A percentile compares a stretch with the other conserved stretches of the same genome.
phyloP scores from a whole-genome alignment of 64 coral and sea anemone genomes.

The Acropora tenuis region DNA sequence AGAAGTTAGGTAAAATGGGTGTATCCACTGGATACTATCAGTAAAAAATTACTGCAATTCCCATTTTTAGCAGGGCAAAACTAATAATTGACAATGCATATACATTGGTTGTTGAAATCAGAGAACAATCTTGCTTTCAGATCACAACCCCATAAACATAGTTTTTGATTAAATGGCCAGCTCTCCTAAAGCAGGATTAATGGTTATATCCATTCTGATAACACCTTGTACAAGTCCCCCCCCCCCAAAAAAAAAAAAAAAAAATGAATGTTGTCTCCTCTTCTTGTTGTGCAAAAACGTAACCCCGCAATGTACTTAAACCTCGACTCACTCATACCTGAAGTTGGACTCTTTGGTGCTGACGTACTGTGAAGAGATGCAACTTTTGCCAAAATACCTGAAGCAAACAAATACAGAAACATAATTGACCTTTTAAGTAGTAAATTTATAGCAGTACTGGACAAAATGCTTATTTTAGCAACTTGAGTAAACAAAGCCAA shows the following conservation, averaged over 20 bases:
- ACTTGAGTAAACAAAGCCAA: background rate
- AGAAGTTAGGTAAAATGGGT: too few relatives aligned
- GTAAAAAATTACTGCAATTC: too few relatives aligned
- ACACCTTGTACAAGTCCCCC: too few relatives aligned
- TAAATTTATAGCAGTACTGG: too few relatives aligned
- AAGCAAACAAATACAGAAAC: conserved; percentile 16
- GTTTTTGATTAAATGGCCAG: background rate
- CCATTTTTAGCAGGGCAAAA: too few relatives aligned
- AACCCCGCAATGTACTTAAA: background rate
- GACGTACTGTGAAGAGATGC: conserved; percentile 87
- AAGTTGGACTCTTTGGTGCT: conserved; percentile 74
- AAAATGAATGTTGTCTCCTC: too few relatives aligned
- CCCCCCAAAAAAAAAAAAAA: too few relatives aligned
- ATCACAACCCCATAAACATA: background rate
- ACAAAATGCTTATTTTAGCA: too few relatives aligned
- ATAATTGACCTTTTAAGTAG: background rate
- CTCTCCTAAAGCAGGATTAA: background rate
- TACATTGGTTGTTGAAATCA: background rate
- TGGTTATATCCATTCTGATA: too few relatives aligned
- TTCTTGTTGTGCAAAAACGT: too few relatives aligned
- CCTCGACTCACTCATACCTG: conserved; percentile 23
- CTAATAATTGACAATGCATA: too few relatives aligned
- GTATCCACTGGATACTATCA: too few relatives aligned
- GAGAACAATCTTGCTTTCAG: background rate
- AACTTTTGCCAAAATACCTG: conserved; percentile 97